phyloP scores from a whole-genome alignment of 2,888 invertebrate species.

The Antheraea assamensis region DNA sequence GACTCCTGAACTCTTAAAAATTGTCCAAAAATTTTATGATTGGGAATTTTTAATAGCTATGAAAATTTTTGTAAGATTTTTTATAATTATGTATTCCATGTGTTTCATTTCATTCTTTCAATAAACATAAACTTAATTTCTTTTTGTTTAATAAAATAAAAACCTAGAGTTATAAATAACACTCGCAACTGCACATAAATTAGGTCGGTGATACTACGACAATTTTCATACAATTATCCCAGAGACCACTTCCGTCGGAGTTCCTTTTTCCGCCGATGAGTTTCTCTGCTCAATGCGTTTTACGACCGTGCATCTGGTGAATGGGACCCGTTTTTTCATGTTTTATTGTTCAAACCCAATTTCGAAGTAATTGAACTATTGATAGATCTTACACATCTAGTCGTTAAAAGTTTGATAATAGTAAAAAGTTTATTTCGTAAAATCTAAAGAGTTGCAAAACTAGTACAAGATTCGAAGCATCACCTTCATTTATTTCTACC shows the following conservation, averaged over 20 bases:
- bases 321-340: background rate
- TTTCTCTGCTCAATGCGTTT: slow-evolving; percentile 3
- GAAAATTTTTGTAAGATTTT: no score
- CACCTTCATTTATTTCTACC: no score
- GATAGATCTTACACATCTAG: background rate
- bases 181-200: slow-evolving; percentile 14
- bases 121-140: no score
- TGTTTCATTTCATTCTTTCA: no score
- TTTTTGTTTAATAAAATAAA: background rate
- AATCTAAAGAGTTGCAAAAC: no score
- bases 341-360: background rate
- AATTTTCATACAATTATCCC: slow-evolving; percentile 38
- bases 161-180: background rate
- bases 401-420: background rate
- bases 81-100: no score
- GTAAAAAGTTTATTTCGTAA: background rate
- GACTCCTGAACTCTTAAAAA: no score
- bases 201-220: slow-evolving; percentile 20
- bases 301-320: background rate
- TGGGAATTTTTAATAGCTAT: no score
- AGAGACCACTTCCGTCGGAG: slow-evolving; percentile 27
- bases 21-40: no score
- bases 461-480: no score
- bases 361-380: background rate
- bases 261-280: slow-evolving; percentile 2